These are phyloP conservation scores for Eristalis pertinax DNA, from an alignment of 2,888 invertebrate species.

Conservation along the genomic window DNA sequence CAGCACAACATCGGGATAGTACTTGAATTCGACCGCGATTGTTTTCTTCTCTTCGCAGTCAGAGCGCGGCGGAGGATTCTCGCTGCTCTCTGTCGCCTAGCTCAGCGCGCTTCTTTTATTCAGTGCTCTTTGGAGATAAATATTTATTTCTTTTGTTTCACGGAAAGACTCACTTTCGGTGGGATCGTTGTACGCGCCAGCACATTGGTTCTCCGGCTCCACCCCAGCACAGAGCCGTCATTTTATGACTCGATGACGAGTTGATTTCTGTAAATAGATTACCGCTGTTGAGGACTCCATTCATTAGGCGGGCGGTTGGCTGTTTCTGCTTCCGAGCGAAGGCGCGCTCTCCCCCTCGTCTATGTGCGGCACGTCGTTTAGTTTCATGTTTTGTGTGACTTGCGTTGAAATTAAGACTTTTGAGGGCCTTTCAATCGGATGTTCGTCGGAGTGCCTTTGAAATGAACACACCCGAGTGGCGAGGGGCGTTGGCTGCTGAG, in stretches of 20 bases:
- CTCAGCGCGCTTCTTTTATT: conserved; percentile 23
- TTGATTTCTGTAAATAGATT: conserved; percentile 67
- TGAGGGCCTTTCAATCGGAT: conserved; percentile 49
- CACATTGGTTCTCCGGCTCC: background rate
- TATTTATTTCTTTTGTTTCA: conserved; percentile 56
- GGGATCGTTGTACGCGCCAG: background rate
- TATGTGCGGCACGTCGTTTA: conserved; percentile 4
- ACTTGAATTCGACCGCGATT: conserved; percentile 50
- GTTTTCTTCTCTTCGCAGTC: background rate
- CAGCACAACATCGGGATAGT: conserved; percentile 27
- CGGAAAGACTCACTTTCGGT: conserved; percentile 10
- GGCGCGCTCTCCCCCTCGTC: background rate
- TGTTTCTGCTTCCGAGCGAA: conserved; percentile 47
- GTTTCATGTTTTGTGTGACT: conserved; percentile 9
- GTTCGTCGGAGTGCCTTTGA: conserved; percentile 34
- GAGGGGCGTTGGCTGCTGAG: background rate
- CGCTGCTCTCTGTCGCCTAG: conserved; percentile 11
- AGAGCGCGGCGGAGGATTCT: too few species aligned
- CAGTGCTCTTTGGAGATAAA: conserved; percentile 52
- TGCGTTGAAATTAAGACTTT: conserved; percentile 43
- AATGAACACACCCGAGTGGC: conserved; percentile 16
- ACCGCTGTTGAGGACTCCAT: conserved; percentile 54
- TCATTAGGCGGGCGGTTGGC: conserved; percentile 48
- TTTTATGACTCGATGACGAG: conserved; percentile 63
- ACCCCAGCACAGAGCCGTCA: background rate